These are phyloP conservation scores for Drosophila trapezifrons DNA, from an alignment of 1,140 invertebrate species.

Conservation along the genomic window DNA sequence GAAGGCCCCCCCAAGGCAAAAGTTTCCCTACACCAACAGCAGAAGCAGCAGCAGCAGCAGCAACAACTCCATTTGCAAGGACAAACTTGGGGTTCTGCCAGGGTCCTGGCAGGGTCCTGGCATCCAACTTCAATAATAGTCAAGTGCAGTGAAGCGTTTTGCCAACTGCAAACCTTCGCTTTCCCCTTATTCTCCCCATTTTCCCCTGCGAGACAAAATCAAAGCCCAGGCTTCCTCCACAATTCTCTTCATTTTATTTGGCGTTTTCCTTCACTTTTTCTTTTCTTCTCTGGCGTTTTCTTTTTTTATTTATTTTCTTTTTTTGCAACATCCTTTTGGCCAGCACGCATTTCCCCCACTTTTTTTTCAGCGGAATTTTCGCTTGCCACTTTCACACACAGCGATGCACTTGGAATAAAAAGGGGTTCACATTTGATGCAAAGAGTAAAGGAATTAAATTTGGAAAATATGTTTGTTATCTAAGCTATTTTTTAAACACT, in stretches of 20 bases:
- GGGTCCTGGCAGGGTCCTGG: slow-evolving; percentile 28
- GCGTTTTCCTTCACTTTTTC: slow-evolving; percentile 53
- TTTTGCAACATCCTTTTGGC: slow-evolving; percentile 73
- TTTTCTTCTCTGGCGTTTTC: slow-evolving; percentile 2
- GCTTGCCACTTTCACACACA: slow-evolving; percentile 50
- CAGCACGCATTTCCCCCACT: slow-evolving; percentile 50
- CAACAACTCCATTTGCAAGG: slow-evolving; percentile 63
- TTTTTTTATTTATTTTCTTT: slow-evolving; percentile 23
- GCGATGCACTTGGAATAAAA: not conserved
- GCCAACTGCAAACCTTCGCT: slow-evolving; percentile 60
- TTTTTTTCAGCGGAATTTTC: slow-evolving; percentile 39
- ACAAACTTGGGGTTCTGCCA: slow-evolving; percentile 53
- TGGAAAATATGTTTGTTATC: too few relatives aligned
- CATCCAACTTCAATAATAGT: slow-evolving; percentile 80
- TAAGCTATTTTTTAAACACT: too few relatives aligned
- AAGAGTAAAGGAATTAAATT: too few relatives aligned
- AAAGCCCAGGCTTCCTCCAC: slow-evolving; percentile 39
- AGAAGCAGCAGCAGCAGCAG: slow-evolving; percentile 37
- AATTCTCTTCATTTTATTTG: slow-evolving; percentile 67
- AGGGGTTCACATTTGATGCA: not conserved
- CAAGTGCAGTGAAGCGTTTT: slow-evolving; percentile 79
- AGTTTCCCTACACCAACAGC: slow-evolving; percentile 59
- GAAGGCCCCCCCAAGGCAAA: slow-evolving; percentile 69
- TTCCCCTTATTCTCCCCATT: not conserved
- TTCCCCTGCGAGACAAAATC: slow-evolving; percentile 30